A percentile compares a stretch with the other conserved stretches of the same genome.
Evolutionary conservation across 1,140 invertebrate genomes (phyloP).

Genomic region (Drosophila carrolli): DNA sequence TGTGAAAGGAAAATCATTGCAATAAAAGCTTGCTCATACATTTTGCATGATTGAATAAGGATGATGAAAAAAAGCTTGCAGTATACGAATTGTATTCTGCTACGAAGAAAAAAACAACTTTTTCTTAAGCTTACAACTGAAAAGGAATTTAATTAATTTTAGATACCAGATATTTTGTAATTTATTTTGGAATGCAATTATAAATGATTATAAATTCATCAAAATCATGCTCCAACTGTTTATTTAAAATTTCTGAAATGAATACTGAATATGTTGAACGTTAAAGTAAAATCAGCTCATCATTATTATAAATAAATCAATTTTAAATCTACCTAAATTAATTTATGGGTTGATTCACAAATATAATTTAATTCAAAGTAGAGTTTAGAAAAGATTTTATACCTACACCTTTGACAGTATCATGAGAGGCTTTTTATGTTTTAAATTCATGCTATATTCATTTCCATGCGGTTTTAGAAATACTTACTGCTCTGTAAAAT

Average conservation of each 20-base stretch:
- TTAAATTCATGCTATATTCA: background rate
- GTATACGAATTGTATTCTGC: background rate
- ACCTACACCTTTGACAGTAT: too few relatives aligned
- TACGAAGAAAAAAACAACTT: background rate
- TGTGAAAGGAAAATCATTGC: slow-evolving; percentile 1
- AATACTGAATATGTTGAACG: too few relatives aligned
- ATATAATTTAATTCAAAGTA: too few relatives aligned
- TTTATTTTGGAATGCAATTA: background rate
- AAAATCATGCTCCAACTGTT: too few relatives aligned
- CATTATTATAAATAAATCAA: too few relatives aligned
- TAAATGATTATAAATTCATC: background rate
- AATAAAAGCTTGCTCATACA: slow-evolving; percentile 5
- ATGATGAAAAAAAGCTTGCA: background rate
- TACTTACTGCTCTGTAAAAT: too few relatives aligned
- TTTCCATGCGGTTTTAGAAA: background rate
- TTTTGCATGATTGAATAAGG: slow-evolving; percentile 15
- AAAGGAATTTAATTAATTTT: background rate
- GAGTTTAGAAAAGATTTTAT: too few relatives aligned
- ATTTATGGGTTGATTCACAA: too few relatives aligned
- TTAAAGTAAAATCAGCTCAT: too few relatives aligned
- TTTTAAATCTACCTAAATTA: too few relatives aligned
- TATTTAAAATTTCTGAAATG: too few relatives aligned
- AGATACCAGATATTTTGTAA: background rate
- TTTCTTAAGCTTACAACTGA: background rate
- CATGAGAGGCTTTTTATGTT: background rate